A percentile compares a stretch with the other conserved stretches of the same genome.
Evolutionary conservation across 2,797 vertebrate genomes (phyloP).

Genomic region (Lemur catta): DNA sequence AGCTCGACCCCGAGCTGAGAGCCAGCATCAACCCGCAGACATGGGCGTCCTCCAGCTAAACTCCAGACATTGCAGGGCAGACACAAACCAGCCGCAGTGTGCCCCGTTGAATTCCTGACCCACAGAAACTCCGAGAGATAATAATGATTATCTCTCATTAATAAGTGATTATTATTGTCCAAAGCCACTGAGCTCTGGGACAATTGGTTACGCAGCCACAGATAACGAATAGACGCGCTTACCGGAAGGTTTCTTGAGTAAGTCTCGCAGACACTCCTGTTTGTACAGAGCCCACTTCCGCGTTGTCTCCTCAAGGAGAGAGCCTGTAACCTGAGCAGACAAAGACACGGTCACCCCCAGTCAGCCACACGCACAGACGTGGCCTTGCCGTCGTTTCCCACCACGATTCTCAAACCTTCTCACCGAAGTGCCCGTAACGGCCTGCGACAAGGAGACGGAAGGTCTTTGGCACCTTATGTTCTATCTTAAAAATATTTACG

Average conservation of each 20-base stretch:
- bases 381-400: neutral
- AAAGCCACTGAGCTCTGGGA: neutral
- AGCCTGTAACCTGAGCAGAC: constrained; percentile 85
- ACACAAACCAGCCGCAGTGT: neutral
- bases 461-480: neutral
- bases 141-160: too few relatives aligned
- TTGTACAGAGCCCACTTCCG: constrained; percentile 89
- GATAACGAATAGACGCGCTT: constrained; percentile 69
- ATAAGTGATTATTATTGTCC: neutral
- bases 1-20: neutral
- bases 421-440: neutral
- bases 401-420: neutral
- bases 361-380: neutral
- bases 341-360: constrained; percentile 32
- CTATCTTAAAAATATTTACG: neutral
- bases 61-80: neutral
- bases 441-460: neutral
- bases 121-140: neutral
- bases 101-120: neutral
- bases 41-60: neutral
- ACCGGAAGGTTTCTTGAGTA: constrained; percentile 86
- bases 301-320: constrained; percentile 88
- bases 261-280: constrained; percentile 88
- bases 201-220: neutral
- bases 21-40: neutral